Evolutionary conservation across 2,113 vertebrate species (phyloP).

Genomic region (Cyphomyrus plagiostoma): DNA sequence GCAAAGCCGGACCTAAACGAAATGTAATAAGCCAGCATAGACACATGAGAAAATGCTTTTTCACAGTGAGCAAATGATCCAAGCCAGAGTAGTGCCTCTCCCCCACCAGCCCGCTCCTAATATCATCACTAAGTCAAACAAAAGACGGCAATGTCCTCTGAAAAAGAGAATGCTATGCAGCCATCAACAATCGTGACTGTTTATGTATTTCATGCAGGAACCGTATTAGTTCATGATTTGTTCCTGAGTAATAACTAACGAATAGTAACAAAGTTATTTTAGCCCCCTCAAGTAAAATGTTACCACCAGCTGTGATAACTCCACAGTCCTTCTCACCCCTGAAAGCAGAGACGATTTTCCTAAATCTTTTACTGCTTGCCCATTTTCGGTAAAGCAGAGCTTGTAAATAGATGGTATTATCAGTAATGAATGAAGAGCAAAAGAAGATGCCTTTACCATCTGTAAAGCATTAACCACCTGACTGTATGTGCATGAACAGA

Average conservation of each 20-base stretch:
- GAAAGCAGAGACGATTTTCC: neutral
- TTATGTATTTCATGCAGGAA: neutral
- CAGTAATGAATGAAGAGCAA: neutral
- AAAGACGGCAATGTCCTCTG: neutral
- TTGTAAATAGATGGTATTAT: neutral
- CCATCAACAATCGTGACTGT: neutral
- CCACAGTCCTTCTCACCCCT: neutral
- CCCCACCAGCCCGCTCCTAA: neutral
- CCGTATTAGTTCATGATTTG: neutral
- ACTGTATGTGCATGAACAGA: neutral
- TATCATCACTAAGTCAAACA: neutral
- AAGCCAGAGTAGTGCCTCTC: neutral
- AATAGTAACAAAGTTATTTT: neutral
- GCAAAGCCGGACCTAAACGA: neutral
- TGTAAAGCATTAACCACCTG: neutral
- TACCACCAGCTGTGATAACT: neutral
- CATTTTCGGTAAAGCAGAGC: neutral
- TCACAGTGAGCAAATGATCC: neutral
- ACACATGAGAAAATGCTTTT: conserved; percentile 8
- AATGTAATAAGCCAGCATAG: conserved; percentile 10
- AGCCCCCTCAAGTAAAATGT: neutral
- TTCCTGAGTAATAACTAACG: neutral
- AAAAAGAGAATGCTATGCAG: neutral
- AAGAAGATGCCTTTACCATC: neutral
- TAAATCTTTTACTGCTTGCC: neutral